Base-by-base conservation (phyloP, 2,797 vertebrate genomes). In the Sebastes umbrosus region DNA sequence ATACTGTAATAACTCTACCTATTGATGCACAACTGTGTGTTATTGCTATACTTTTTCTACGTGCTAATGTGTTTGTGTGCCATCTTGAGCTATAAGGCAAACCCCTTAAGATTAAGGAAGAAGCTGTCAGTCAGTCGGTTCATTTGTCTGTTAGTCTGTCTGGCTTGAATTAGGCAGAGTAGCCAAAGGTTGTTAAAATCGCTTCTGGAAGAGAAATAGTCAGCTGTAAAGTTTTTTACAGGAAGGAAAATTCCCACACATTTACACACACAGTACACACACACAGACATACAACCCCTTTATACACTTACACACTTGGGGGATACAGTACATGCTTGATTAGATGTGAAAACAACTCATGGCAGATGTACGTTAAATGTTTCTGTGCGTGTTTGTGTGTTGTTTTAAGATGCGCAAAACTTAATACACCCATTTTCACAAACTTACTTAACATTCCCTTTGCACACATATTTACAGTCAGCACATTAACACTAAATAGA, bases 141-240 rank as follows among this genome's bases (percentile, higher is more conserved):
- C n/a, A 75, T 87, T 84, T 86, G 75, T 88, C 79, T 88, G 73
- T 82, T 67, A 69, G 73, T 83, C 82, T 86, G 93, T 93, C 94
- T 96, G 95, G 89, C 91, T 96, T 96, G 91, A 96, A 96, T 96
- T 95, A 96, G 89, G 85, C 91, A 88, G 90, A 93, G 94, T 92
- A 95, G 95, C 94, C 93, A 94, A 91, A 89, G 89, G 92, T 93
- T 87, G 86, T 91, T 94, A 95, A 95, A 95, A 82, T 92, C n/a
- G 69, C 93, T 91, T 94, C 93, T 95, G 92, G 93, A 95, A 93
- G 93, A 94, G 92, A 92, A 95, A 91, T 85, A 88, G 87, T 93
- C 90, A 92, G 94, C 93, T 95, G 93, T 95, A 95, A 93, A 93
- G 90, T 92, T 95, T 43, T 95, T 92, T 87, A 92, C 95, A 94